Percentiles rank a stretch among this genome's conserved stretches.
phyloP scores from a whole-genome alignment of 1,140 invertebrate genomes.

The Potamilus streckersoni region DNA sequence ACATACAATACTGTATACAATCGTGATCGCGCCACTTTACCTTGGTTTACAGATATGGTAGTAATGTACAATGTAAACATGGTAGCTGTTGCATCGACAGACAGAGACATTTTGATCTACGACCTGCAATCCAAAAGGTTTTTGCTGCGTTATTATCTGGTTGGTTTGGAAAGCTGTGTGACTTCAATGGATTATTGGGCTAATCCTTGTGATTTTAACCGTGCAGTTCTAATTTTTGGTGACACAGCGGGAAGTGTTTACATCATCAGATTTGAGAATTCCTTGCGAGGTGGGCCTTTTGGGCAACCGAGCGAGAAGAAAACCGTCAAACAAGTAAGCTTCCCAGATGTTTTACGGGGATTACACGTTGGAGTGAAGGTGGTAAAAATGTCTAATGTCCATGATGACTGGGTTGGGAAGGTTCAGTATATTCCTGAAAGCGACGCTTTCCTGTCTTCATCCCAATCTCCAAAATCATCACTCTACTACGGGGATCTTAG shows the following conservation, averaged over 20 bases:
- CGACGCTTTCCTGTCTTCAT: slow-evolving; percentile 50
- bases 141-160: slow-evolving; percentile 41
- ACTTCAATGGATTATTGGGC: slow-evolving; percentile 59
- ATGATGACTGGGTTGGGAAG: slow-evolving; percentile 56
- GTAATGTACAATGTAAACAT: slow-evolving; percentile 57
- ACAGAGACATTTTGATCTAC: slow-evolving; percentile 54
- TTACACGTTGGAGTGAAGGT: slow-evolving; percentile 37
- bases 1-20: slow-evolving; percentile 29
- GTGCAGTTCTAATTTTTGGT: slow-evolving; percentile 50
- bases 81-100: slow-evolving; percentile 51
- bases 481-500: slow-evolving; percentile 48
- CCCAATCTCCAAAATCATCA: slow-evolving; percentile 36
- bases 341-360: slow-evolving; percentile 43
- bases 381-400: slow-evolving; percentile 36
- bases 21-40: slow-evolving; percentile 30
- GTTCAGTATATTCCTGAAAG: slow-evolving; percentile 48
- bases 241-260: slow-evolving; percentile 54
- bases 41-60: slow-evolving; percentile 56
- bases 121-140: slow-evolving; percentile 48
- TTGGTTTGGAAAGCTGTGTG: slow-evolving; percentile 42
- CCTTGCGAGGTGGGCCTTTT: slow-evolving; percentile 43
- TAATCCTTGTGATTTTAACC: slow-evolving; percentile 36
- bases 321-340: slow-evolving; percentile 35
- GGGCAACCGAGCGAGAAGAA: slow-evolving; percentile 37
- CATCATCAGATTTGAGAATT: slow-evolving; percentile 42